phyloP scores from a whole-genome alignment of 2,888 invertebrate genomes.

The Andrena chrysosceles region DNA sequence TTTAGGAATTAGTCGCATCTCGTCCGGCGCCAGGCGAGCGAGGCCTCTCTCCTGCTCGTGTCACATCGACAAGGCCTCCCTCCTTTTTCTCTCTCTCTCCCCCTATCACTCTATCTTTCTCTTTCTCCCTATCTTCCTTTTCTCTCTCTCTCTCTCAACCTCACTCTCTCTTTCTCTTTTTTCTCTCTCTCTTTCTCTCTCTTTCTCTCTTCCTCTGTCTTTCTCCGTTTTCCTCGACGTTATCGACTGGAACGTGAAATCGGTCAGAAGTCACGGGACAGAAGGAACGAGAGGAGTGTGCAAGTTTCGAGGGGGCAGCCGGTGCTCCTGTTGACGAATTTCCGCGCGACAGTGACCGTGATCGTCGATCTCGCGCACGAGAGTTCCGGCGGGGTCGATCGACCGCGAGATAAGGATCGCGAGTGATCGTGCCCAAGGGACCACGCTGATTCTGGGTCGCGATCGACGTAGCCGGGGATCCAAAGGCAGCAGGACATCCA shows the following conservation, averaged over 20 bases:
- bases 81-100: constrained; percentile 22
- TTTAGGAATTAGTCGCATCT: constrained; percentile 82
- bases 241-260: constrained; percentile 28
- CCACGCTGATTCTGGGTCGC: neutral
- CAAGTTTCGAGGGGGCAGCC: neutral
- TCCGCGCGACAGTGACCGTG: constrained; percentile 31
- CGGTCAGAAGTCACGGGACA: constrained; percentile 30
- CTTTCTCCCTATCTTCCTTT: neutral
- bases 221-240: constrained; percentile 8
- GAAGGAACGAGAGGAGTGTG: constrained; percentile 10
- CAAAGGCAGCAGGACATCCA: too few relatives aligned
- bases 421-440: constrained; percentile 25
- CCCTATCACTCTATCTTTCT: constrained; percentile 10
- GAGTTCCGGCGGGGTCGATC: neutral
- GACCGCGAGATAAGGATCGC: neutral
- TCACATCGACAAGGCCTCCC: constrained; percentile 47
- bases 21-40: constrained; percentile 75
- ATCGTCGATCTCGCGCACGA: neutral
- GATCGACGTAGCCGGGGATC: neutral
- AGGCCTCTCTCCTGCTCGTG: constrained; percentile 61
- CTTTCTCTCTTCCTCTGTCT: constrained; percentile 4
- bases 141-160: constrained; percentile 19
- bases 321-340: constrained; percentile 16
- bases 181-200: neutral
- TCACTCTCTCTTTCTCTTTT: constrained; percentile 15